Percentiles rank a stretch among this genome's conserved stretches.
Conservation (phyloP, 1,140 invertebrate genomes). For the Argopecten irradians region DNA sequence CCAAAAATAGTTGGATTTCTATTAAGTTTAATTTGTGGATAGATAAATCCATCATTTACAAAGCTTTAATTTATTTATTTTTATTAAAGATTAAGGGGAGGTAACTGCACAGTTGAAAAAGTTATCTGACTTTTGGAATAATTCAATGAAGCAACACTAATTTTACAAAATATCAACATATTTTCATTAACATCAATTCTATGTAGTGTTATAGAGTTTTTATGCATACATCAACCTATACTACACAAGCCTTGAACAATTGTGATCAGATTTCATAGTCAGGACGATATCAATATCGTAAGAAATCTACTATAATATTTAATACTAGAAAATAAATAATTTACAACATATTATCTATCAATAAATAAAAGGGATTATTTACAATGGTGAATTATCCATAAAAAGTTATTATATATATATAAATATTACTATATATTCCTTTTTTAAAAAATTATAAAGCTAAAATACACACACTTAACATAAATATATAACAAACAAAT, state of each 20-base stretch:
- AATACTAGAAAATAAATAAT: background rate
- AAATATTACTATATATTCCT: background rate
- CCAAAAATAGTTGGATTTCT: no score
- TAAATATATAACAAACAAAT: background rate
- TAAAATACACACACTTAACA: background rate
- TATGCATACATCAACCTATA: background rate
- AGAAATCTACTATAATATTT: background rate
- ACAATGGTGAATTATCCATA: background rate
- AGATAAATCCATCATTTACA: no score
- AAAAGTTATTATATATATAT: background rate
- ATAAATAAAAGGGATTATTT: background rate
- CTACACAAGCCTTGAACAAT: background rate
- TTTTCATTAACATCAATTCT: background rate
- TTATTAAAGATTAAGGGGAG: background rate
- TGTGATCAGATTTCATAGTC: background rate
- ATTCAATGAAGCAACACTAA: background rate
- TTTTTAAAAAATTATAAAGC: slow-evolving; percentile 10
- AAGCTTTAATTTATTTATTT: no score
- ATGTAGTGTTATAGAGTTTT: background rate
- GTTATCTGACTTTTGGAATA: background rate
- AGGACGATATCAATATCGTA: background rate
- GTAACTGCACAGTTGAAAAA: background rate
- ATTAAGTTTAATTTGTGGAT: no score
- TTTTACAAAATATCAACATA: background rate
- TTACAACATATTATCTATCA: background rate